These are phyloP conservation scores for Gryon sp. DNA, from an alignment of 1,140 invertebrate genomes.

Conservation along the genomic window DNA sequence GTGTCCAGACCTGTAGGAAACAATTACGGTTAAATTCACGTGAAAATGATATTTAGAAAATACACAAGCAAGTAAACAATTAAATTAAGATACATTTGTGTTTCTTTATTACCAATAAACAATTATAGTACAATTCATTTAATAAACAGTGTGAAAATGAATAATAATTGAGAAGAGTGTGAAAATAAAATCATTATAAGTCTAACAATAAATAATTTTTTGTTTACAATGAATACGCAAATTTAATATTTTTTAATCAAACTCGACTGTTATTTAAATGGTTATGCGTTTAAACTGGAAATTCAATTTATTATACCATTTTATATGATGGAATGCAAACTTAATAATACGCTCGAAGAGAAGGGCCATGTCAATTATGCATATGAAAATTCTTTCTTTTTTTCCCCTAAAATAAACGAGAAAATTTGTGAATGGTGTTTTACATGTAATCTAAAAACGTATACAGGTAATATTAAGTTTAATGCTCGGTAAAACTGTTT, in stretches of 20 bases:
- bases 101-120: too few relatives aligned
- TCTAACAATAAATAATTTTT: too few relatives aligned
- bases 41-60: too few relatives aligned
- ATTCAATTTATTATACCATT: constrained; percentile 5
- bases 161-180: too few relatives aligned
- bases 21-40: too few relatives aligned
- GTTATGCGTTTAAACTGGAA: not conserved
- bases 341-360: not conserved
- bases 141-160: too few relatives aligned
- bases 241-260: too few relatives aligned
- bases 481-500: constrained; percentile 19
- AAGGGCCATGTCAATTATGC: constrained; percentile 26
- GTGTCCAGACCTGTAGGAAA: constrained; percentile 13
- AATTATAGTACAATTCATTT: too few relatives aligned
- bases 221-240: too few relatives aligned
- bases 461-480: constrained; percentile 40
- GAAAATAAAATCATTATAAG: too few relatives aligned
- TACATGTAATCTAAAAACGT: constrained; percentile 24
- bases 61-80: too few relatives aligned
- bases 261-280: not conserved
- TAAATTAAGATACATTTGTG: too few relatives aligned
- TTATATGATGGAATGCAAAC: constrained; percentile 10
- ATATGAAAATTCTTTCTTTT: constrained; percentile 7
- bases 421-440: constrained; percentile 14
- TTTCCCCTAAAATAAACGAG: not conserved